Percentiles rank a stretch among this genome's conserved stretches.
phyloP scores from a whole-genome alignment of 1,140 invertebrate genomes.

The Bombus waltoni region DNA sequence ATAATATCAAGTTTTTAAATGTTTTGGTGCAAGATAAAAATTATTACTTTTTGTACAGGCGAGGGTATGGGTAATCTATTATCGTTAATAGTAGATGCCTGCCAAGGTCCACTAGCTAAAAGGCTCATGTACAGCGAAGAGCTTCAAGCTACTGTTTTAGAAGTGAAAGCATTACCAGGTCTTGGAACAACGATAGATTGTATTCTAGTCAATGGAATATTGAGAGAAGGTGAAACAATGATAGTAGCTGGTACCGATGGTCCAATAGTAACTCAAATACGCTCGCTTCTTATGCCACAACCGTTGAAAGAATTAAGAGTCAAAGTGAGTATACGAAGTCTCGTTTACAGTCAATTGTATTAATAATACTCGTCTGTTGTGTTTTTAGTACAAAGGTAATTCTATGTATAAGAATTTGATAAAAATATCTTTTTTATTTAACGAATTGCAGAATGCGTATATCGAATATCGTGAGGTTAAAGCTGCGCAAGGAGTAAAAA shows the following conservation, averaged over 20 bases:
- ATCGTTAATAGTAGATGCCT: conserved; percentile 95
- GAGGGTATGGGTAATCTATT: conserved; percentile 99
- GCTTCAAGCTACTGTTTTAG: conserved; percentile 98
- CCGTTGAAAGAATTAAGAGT: conserved; percentile 98
- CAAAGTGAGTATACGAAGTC: conserved; percentile 86
- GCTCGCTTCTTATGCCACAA: conserved; percentile 98
- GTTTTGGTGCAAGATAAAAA: not conserved
- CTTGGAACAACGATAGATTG: conserved; percentile 99
- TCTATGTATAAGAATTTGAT: not conserved
- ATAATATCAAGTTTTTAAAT: not conserved
- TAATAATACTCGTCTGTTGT: not conserved
- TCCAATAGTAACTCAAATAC: conserved; percentile 98
- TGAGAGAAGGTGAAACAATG: conserved; percentile 96
- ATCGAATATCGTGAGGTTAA: conserved; percentile 97
- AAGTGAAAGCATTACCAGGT: conserved; percentile 99
- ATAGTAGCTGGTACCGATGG: conserved; percentile 98
- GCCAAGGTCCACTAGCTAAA: conserved; percentile 95
- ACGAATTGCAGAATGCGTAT: conserved; percentile 91
- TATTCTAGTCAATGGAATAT: conserved; percentile 97
- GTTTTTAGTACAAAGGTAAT: not conserved
- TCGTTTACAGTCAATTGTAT: not conserved
- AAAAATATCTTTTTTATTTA: conserved; percentile 42
- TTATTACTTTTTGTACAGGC: conserved; percentile 78
- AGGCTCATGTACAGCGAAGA: conserved; percentile 96
- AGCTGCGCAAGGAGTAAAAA: conserved; percentile 99